phyloP scores from a whole-genome alignment of 2,888 invertebrate genomes.

The Eilema depressum region DNA sequence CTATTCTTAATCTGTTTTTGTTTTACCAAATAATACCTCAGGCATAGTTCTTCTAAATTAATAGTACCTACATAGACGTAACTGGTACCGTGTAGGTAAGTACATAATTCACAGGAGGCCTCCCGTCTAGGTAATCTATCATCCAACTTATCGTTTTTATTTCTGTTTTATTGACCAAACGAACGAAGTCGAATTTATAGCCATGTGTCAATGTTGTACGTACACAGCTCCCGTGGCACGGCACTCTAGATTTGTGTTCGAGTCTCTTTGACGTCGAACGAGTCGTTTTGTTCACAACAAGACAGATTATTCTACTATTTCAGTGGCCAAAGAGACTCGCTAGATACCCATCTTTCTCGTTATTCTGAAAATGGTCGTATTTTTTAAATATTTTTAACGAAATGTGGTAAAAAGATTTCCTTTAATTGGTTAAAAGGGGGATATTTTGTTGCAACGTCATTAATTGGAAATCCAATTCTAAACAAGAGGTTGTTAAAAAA shows the following conservation, averaged over 20 bases:
- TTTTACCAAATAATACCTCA: no score
- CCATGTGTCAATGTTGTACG: not conserved
- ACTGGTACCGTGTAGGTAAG: not conserved
- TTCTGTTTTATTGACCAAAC: not conserved
- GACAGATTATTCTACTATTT: not conserved
- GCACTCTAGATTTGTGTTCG: not conserved
- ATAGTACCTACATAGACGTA: no score
- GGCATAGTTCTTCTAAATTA: no score
- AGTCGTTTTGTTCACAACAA: not conserved
- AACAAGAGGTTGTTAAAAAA: not conserved
- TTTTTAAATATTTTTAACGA: not conserved
- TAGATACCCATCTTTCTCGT: not conserved
- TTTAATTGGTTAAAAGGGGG: not conserved
- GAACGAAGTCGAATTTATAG: not conserved
- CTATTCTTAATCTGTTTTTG: no score
- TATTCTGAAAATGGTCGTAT: not conserved
- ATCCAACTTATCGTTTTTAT: not conserved
- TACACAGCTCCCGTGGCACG: not conserved
- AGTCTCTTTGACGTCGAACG: not conserved
- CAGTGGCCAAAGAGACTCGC: not conserved
- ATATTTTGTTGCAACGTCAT: not conserved
- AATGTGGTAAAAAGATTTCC: not conserved
- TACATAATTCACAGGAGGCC: not conserved
- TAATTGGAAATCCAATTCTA: not conserved
- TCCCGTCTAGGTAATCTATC: slow-evolving; percentile 1